Evolutionary conservation across 2,888 invertebrate species (phyloP).

Genomic region (Machimus atricapillus): DNA sequence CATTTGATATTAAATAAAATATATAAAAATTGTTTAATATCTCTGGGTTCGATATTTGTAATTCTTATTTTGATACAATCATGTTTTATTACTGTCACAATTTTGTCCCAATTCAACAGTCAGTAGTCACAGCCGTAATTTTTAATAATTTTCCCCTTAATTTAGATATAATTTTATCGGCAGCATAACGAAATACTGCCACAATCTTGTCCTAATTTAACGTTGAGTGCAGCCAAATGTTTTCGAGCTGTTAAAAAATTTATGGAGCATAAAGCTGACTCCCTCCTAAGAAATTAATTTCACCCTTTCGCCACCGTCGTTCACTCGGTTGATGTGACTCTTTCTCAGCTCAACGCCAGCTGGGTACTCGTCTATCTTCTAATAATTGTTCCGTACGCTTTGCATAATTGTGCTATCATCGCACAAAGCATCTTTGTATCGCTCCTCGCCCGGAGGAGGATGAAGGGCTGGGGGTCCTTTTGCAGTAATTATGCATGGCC

Average conservation of each 20-base stretch:
- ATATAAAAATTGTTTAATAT: too few species aligned
- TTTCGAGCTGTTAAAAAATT: not conserved
- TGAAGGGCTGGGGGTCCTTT: too few species aligned
- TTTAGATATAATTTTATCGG: not conserved
- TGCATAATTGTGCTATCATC: constrained; percentile 25
- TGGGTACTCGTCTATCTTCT: not conserved
- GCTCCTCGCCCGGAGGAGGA: not conserved
- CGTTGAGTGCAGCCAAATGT: not conserved
- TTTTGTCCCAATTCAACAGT: not conserved
- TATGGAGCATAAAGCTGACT: not conserved
- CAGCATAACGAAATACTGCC: not conserved
- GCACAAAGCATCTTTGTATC: not conserved
- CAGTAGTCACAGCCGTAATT: not conserved
- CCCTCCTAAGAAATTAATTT: not conserved
- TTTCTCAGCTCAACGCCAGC: not conserved
- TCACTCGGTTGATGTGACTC: not conserved
- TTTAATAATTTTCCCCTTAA: not conserved
- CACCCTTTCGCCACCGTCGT: not conserved
- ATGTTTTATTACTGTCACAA: not conserved
- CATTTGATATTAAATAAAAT: too few species aligned
- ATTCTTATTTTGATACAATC: too few species aligned
- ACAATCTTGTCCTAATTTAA: not conserved
- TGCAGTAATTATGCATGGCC: constrained; percentile 42
- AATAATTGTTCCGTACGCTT: constrained; percentile 3
- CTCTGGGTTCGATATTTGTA: too few species aligned